Base-by-base conservation (phyloP, 2,888 invertebrate species). In the Auanema sp. region DNA sequence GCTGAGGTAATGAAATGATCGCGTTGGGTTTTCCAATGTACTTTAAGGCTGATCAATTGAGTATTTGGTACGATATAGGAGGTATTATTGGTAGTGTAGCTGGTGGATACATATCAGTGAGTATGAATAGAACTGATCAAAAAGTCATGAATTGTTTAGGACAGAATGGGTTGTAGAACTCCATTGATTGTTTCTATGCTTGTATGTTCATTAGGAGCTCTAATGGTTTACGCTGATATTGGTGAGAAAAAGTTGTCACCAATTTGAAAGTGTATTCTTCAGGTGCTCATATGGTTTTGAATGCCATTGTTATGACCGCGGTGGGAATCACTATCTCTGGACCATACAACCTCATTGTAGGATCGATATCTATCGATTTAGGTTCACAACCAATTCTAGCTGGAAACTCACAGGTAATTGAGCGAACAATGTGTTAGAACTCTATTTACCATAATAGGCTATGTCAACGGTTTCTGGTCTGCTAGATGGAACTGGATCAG, bases 31-130 rank as follows among this genome's bases (percentile, higher is more conserved):
- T 47, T 47, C 47, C 6, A 3, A 23, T 25, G 14, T 24, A 21
- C n/a, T 50, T 42, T 21, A 77, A 74, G 44, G 84, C 86, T 11
- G 87, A 87, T 75, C 75, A 84, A 57, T 78, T 87, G 58, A 85
- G 86, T 12, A 84, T 85, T 54, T 86, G 85, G 85, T 87, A 86
- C 76, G 87, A 87, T 78, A 81, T 86, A 49, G 87, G 87, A 23
- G 86, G 86, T 16, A 86, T 87, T 64, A 76, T 86, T 58, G 86
- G 85, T 60, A 79, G 80, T 63, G 72, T 83, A 10, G 58, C 77
- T 10, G 83, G 81, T 23, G 83, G 84, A 41, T 72, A 80, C 41
- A 69, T 79, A 52, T 78, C 80, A 55, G 80, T 79, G 60, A 60
- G 66, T 64, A 11, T 14, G 8, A 58, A 21, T n/a, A 1, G 6